These are phyloP conservation scores for Periophthalmus magnuspinnatus DNA, from an alignment of 2,797 vertebrate genomes.

Conservation along the genomic window DNA sequence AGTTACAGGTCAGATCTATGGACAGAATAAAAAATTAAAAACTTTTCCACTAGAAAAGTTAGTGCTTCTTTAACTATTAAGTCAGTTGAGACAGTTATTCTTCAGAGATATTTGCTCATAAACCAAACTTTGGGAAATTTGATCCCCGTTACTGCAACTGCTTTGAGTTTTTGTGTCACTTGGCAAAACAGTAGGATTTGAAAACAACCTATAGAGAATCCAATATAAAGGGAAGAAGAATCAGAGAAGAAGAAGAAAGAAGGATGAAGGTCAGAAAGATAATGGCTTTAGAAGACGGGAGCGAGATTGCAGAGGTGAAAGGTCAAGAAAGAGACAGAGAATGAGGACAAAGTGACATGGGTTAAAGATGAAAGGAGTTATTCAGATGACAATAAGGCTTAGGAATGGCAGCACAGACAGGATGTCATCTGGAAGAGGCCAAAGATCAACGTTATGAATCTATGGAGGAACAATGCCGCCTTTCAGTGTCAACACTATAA, in stretches of 20 bases:
- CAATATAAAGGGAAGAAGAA: slow-evolving; percentile 19
- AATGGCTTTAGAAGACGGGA: slow-evolving; percentile 1
- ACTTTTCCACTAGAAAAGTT: too few relatives aligned
- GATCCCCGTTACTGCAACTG: too few relatives aligned
- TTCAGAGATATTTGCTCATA: too few relatives aligned
- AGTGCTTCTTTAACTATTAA: too few relatives aligned
- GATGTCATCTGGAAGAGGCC: neutral
- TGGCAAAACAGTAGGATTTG: neutral
- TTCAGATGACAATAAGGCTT: slow-evolving; percentile 10
- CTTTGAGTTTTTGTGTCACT: too few relatives aligned
- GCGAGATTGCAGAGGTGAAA: slow-evolving; percentile 25
- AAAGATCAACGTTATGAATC: neutral
- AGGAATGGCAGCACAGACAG: neutral
- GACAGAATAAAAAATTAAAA: too few relatives aligned
- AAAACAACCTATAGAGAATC: slow-evolving; percentile 3
- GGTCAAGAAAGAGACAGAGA: slow-evolving; percentile 13
- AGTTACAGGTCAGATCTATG: too few relatives aligned
- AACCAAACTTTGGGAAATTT: too few relatives aligned
- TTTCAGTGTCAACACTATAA: slow-evolving; percentile 1
- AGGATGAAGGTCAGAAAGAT: slow-evolving; percentile 16
- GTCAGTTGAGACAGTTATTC: too few relatives aligned
- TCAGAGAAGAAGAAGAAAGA: slow-evolving; percentile 24
- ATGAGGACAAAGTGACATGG: slow-evolving; percentile 12
- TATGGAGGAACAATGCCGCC: neutral
- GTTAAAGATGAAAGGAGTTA: slow-evolving; percentile 21